phyloP scores from a whole-genome alignment of 2,113 vertebrate species.

The Rhinopomastus cyanomelas region DNA sequence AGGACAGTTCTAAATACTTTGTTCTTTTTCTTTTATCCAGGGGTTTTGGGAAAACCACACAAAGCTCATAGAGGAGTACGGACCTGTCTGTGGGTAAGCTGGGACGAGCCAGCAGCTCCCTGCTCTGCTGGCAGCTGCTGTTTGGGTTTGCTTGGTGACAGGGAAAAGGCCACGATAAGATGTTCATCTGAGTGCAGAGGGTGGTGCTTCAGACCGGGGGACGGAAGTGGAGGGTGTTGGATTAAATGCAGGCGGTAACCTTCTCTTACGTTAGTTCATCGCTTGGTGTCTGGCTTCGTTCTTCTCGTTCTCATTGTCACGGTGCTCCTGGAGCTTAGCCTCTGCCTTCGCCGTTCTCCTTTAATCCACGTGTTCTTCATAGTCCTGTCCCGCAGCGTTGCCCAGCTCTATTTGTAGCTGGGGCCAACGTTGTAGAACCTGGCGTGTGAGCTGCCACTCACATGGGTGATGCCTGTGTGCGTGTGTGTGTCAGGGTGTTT shows the following conservation, averaged over 20 bases:
- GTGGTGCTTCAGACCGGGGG: not conserved
- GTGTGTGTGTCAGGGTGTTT: no score
- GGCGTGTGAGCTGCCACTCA: no score
- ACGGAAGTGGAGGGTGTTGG: not conserved
- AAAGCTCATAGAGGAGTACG: conserved; percentile 77
- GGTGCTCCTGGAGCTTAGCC: no score
- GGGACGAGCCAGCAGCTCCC: not conserved
- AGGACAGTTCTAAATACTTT: not conserved
- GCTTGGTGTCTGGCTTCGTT: not conserved
- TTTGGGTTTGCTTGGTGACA: not conserved
- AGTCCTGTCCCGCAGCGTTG: no score
- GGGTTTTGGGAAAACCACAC: conserved; percentile 79
- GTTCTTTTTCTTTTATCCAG: conserved; percentile 61
- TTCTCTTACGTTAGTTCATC: not conserved
- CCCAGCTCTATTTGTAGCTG: no score
- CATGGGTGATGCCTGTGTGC: no score
- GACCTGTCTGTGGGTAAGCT: conserved; percentile 84
- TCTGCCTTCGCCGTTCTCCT: no score
- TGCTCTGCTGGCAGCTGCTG: not conserved
- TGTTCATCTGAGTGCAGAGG: not conserved
- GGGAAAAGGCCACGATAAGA: not conserved
- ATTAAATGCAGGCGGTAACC: not conserved
- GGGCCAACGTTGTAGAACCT: no score
- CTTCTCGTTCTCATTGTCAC: not conserved
- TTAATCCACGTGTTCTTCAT: no score